Evolutionary conservation across 2,797 vertebrate species (phyloP), one percentile per base, ranked within the genome.

Genomic region (Falco peregrinus): DNA sequence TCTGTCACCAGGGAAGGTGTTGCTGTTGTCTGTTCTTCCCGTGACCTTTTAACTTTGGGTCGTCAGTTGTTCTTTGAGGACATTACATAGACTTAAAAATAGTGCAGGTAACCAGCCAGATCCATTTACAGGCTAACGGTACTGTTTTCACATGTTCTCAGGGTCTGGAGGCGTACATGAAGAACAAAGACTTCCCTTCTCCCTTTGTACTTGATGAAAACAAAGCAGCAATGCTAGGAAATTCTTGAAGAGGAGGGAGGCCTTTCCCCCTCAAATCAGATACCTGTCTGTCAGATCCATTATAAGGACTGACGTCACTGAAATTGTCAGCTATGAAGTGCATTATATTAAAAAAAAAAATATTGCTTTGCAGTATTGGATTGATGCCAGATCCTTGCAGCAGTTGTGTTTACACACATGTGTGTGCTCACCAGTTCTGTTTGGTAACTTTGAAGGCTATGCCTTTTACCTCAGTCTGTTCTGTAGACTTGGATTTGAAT

Each of bases 131-230:
- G 25, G 54, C 81, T 94, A 93, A 96, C 54, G 11, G 26, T 85
- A 5, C 57, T 75, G 56, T 95, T 96, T 60, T 95, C 51, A 43
- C 67, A 26, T 4, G 0, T 96, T 95, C 96, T 63, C 93, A 99
- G 99, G 99, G 98, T 25, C 97, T 99, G 84, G 99, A 99, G 80
- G 75, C 18, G 6, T 97, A 98, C 87, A 96, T 99, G 97, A 98
- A 90, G 94, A 98, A 98, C 77, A 98, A 75, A 77, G 98, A 95
- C 4, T 87, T 99, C 83, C 84, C 61, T 50, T 98, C 98, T 19
- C 99, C 98, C 0, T 97, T 99, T 86, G 73, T 99, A 57, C 98
- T 99, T 8, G 98, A 99, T 4, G 96, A 98, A 86, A 95, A 94
- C 31, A 89, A 21, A 69, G 94, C 95, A 45, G 93, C 94, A 92